phyloP scores from a whole-genome alignment of 2,797 vertebrate genomes.

The Nasua narica region DNA sequence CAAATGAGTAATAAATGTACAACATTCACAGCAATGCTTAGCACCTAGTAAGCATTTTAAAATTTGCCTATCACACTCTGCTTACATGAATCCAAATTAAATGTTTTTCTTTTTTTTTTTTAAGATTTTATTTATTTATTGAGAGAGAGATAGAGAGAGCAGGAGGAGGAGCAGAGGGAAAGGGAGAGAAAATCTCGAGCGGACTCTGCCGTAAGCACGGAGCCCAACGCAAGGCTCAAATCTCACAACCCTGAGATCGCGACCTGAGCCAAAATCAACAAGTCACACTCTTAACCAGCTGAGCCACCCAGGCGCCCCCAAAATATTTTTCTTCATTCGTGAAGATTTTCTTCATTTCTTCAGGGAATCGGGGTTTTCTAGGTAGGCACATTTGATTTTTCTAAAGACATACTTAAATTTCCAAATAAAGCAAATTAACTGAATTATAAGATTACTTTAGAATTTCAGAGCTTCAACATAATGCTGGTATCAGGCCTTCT shows the following conservation, averaged over 20 bases:
- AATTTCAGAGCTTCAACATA: background rate
- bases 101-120: background rate
- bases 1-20: background rate
- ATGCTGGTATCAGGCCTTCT: background rate
- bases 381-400: background rate
- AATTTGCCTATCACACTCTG: background rate
- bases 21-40: background rate
- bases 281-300: background rate
- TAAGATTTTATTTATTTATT: background rate
- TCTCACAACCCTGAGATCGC: background rate
- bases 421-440: background rate
- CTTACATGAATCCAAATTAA: background rate
- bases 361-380: background rate
- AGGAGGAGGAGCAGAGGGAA: background rate
- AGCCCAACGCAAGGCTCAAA: accelerated
- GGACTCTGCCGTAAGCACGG: background rate
- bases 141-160: background rate
- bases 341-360: background rate
- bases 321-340: background rate
- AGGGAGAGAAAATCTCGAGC: background rate
- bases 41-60: background rate
- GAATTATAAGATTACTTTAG: background rate
- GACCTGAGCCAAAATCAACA: background rate
- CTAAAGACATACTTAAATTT: background rate
- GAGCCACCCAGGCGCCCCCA: background rate